Conservation (phyloP, 2,113 vertebrate genomes). For the Elgaria multicarinata region DNA sequence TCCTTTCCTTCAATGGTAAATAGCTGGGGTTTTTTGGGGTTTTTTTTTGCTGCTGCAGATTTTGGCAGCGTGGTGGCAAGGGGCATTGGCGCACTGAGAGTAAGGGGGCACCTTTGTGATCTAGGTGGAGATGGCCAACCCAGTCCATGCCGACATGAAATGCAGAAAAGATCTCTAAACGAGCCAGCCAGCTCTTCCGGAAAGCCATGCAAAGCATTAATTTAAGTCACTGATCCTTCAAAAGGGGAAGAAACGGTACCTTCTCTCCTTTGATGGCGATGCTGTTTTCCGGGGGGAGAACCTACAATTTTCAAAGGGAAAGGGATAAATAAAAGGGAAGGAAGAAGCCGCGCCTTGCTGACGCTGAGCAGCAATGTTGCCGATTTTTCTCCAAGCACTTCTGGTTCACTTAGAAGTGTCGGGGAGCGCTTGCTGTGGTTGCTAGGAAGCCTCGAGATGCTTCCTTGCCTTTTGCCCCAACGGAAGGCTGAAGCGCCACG, state of each 20-base stretch:
- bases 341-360: neutral
- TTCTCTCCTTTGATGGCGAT: conserved; percentile 79
- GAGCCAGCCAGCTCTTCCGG: neutral
- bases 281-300: conserved; percentile 71
- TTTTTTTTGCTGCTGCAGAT: no score
- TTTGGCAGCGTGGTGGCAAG: no score
- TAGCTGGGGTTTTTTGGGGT: no score
- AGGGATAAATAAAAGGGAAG: neutral
- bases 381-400: neutral
- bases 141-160: neutral
- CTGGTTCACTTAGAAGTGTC: neutral
- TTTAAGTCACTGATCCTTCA: neutral
- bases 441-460: neutral
- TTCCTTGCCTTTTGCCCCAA: neutral
- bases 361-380: neutral
- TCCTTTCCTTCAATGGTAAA: no score
- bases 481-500: neutral
- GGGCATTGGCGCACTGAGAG: no score
- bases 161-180: neutral
- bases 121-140: neutral
- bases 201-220: neutral
- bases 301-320: conserved; percentile 33
- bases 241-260: conserved; percentile 66
- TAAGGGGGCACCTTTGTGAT: neutral
- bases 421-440: neutral